Base-by-base conservation (phyloP, 2,888 invertebrate species). In the Scaeva pyrastri region DNA sequence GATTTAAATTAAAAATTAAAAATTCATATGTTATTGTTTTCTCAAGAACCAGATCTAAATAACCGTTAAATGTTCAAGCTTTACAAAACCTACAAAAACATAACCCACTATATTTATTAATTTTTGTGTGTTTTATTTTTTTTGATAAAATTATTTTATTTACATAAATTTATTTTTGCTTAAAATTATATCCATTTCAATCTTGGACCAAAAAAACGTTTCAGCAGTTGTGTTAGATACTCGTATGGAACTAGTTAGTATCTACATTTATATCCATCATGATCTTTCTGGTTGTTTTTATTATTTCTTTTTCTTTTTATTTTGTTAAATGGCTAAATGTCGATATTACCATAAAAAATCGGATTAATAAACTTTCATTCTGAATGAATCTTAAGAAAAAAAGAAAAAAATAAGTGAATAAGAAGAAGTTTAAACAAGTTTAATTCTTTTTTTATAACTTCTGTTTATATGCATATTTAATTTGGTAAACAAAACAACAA, bases 341-440 rank as follows among this genome's bases (percentile, higher is more conserved):
- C 83, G 83, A 78, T 79, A 79, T 83, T 83, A 71, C 23, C 83
- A 83, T 83, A 83, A 79, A 79, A 79, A 62, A 74, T 68, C 70
- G 64, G 79, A 79, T 79, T 79, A 70, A 73, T 58, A 83, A 83
- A 79, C 73, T 64, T 68, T 71, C 70, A 45, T 71, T 74, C 70
- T 83, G 68, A 83, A 83, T 78, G 83, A 78, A 78, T 41, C 7
- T 19, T 19, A 55, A 70, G 16, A 2, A 14, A 19, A 26, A 64
- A 45, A 12, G 11, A 16, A 36, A 56, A 26, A 52, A 52, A 52
- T 26, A 26, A 26, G 26, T 26, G 2, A 4, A 26, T 26, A 26
- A n/a, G 11, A 11, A 52, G 5, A 23, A 52, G 2, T 12, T 14
- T 7, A 68, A 79, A 83, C 83, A 56, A 21, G 79, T 79, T 78